Evolutionary conservation across 2,888 invertebrate species (phyloP).

Genomic region (Nemotelus pantherinus): DNA sequence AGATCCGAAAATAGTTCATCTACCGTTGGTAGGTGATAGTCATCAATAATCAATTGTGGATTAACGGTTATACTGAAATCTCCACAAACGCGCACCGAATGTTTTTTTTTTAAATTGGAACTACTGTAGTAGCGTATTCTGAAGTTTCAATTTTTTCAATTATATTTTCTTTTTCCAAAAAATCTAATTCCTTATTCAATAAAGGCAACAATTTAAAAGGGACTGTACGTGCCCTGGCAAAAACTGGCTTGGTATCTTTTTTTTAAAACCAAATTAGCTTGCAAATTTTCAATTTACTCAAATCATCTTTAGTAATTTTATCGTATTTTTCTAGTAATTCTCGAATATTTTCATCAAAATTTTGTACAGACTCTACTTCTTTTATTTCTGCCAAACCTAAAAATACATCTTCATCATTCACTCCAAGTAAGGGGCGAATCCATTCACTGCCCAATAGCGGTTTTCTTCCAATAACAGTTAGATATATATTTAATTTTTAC

Average conservation of each 20-base stretch:
- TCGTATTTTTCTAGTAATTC: background rate
- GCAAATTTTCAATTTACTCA: no score
- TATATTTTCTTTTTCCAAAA: background rate
- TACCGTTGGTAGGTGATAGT: no score
- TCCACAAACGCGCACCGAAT: no score
- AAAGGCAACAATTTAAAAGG: background rate
- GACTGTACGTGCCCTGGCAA: background rate
- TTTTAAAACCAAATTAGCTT: background rate
- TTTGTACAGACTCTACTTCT: conserved; percentile 1
- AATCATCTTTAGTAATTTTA: background rate
- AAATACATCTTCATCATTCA: background rate
- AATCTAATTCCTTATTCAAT: background rate
- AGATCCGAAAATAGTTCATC: no score
- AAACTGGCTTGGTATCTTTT: background rate
- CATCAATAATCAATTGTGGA: no score
- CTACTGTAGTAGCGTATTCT: no score
- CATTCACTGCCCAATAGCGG: background rate
- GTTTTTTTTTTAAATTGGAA: no score
- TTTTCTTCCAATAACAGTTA: background rate
- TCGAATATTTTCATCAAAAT: background rate
- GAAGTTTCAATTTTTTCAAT: no score
- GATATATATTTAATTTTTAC: no score
- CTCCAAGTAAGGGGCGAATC: background rate
- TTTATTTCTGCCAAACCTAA: background rate
- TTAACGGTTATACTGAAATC: no score